A percentile compares a stretch with the other conserved stretches of the same genome.
Conservation (phyloP, 2,113 vertebrate species). For the Actinemys pallida region DNA sequence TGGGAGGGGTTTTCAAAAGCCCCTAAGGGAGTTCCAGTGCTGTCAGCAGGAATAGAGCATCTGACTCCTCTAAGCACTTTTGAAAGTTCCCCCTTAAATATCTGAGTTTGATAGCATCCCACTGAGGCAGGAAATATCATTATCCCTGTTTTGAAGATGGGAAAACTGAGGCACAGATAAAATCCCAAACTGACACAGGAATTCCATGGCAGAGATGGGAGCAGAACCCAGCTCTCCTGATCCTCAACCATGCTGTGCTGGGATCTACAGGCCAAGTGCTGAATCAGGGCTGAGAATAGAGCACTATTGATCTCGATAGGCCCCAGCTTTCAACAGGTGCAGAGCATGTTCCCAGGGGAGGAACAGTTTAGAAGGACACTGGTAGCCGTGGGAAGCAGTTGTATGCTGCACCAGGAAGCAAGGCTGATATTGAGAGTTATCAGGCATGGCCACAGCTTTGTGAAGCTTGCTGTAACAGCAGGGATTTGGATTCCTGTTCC, state of each 20-base stretch:
- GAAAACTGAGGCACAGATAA: constrained; percentile 1
- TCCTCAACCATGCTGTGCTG: not conserved
- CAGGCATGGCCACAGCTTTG: not conserved
- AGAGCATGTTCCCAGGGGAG: not conserved
- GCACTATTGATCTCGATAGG: not conserved
- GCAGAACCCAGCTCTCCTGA: not conserved
- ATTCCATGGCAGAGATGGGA: not conserved
- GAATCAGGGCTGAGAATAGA: not conserved
- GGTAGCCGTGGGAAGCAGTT: not conserved
- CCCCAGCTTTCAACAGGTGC: not conserved
- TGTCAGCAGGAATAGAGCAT: not conserved
- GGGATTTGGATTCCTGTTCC: not conserved
- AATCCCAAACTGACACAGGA: not conserved
- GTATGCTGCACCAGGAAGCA: not conserved
- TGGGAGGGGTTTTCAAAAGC: not conserved
- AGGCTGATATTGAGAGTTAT: not conserved
- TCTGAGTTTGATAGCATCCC: not conserved
- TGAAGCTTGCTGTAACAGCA: not conserved
- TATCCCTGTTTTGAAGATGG: not conserved
- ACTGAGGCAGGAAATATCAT: not conserved
- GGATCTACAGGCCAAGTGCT: not conserved
- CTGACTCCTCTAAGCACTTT: not conserved
- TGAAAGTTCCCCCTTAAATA: not conserved
- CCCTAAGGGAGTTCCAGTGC: not conserved
- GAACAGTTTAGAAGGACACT: not conserved